phyloP scores from a whole-genome alignment of 2,113 vertebrate species.

The Colaptes auratus region DNA sequence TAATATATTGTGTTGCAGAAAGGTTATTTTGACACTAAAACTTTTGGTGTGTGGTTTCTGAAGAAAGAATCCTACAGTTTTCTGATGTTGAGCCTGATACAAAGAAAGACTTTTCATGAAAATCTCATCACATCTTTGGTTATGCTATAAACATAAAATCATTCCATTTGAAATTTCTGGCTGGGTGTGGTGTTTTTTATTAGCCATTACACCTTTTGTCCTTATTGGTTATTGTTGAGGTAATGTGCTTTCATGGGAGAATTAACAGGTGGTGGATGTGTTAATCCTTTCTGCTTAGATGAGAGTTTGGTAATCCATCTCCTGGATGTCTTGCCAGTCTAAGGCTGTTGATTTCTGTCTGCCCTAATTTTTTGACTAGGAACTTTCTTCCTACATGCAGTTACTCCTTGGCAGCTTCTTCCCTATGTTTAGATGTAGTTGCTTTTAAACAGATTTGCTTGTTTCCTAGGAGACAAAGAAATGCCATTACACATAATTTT shows the following conservation, averaged over 20 bases:
- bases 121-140: background rate
- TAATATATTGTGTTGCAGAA: background rate
- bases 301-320: conserved; percentile 6
- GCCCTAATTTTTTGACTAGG: background rate
- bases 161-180: background rate
- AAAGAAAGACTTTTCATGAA: background rate
- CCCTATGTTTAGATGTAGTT: background rate
- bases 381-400: background rate
- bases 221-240: background rate
- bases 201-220: background rate
- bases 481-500: background rate
- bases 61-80: background rate
- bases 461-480: conserved; percentile 31
- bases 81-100: background rate
- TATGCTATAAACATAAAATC: background rate
- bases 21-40: background rate
- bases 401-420: background rate
- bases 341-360: background rate
- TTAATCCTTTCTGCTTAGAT: conserved; percentile 16
- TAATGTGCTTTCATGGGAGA: background rate
- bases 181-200: conserved; percentile 30
- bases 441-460: background rate
- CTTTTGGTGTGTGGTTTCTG: background rate
- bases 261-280: background rate
- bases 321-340: background rate